Evolutionary conservation across 2,113 vertebrate species (phyloP).

Genomic region (Semicossyphus pulcher): DNA sequence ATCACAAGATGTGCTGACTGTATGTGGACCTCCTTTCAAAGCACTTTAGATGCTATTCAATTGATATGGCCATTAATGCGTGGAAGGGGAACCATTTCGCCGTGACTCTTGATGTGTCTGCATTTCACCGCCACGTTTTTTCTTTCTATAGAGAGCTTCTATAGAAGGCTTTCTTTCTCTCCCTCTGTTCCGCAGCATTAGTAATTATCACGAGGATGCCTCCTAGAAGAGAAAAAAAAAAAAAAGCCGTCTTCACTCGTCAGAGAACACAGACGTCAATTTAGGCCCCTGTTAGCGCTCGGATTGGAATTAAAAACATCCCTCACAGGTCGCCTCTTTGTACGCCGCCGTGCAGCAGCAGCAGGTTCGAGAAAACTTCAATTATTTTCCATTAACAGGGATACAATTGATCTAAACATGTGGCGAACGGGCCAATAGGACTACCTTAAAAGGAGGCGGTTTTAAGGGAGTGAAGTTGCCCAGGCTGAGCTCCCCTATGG

Average conservation of each 20-base stretch:
- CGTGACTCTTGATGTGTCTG: slow-evolving; percentile 72
- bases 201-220: slow-evolving; percentile 72
- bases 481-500: slow-evolving; percentile 72
- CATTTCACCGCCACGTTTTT: slow-evolving; percentile 55
- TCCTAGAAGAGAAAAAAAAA: slow-evolving; percentile 32
- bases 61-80: slow-evolving; percentile 75
- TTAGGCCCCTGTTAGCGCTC: slow-evolving; percentile 62
- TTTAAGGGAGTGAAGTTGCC: slow-evolving; percentile 51
- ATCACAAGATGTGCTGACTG: slow-evolving; percentile 73
- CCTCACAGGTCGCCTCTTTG: slow-evolving; percentile 74
- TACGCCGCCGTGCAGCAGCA: slow-evolving; percentile 55
- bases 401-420: slow-evolving; percentile 83
- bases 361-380: slow-evolving; percentile 70
- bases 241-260: slow-evolving; percentile 38
- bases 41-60: slow-evolving; percentile 72
- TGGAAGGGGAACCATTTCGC: slow-evolving; percentile 64
- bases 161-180: slow-evolving; percentile 62
- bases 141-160: slow-evolving; percentile 47
- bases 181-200: slow-evolving; percentile 60
- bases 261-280: slow-evolving; percentile 72
- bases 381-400: slow-evolving; percentile 82
- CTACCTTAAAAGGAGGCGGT: slow-evolving; percentile 66
- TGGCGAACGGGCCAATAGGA: slow-evolving; percentile 76
- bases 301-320: slow-evolving; percentile 79
- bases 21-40: slow-evolving; percentile 68